Base-by-base conservation (phyloP, 2,888 invertebrate genomes). In the Eristalis tenax region DNA sequence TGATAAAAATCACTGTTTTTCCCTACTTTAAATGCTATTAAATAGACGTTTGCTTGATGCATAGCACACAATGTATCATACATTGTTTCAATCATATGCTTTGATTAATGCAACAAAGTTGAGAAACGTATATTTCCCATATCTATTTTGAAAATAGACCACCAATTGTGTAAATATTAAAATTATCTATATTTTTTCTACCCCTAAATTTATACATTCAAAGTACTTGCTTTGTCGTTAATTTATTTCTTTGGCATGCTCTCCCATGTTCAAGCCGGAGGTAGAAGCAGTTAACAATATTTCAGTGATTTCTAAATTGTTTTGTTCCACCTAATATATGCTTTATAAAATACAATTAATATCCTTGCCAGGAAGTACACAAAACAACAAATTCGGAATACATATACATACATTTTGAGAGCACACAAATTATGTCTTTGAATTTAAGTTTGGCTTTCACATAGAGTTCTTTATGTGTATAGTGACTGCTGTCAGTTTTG, bases 381-480 rank as follows among this genome's bases (percentile, higher is more conserved):
- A 40, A 43, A 64, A 26, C 26, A 70, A 40, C 8, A 10, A 32
- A 32, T 43, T 32, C 61, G 40, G n/a, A 26, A 63, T n/a, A 73
- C 73, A 75, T 65, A 63, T n/a, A 73, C 73, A 75, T 65, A 35
- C 56, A 64, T 56, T 64, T 18, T 64, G 38, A 13, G 26, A 61
- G 23, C 43, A 81, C 38, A 74, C 40, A 43, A 85, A 59, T 82
- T 66, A 74, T 70, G 83, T 86, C 82, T 86, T 78, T 86, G 82
- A 82, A 75, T 87, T 83, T 83, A 83, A 80, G 83, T 80, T 87
- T 83, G 87, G 86, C 86, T 86, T 86, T 86, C 61, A 86, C 86
- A 83, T 86, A 85, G 56, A 83, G 57, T 75, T 79, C 11, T 63
- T 63, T 76, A 61, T 76, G 23, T 78, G 50, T 64, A 63, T 69